These are phyloP conservation scores for Verasper variegatus DNA, from an alignment of 2,113 vertebrate genomes.

Conservation along the genomic window DNA sequence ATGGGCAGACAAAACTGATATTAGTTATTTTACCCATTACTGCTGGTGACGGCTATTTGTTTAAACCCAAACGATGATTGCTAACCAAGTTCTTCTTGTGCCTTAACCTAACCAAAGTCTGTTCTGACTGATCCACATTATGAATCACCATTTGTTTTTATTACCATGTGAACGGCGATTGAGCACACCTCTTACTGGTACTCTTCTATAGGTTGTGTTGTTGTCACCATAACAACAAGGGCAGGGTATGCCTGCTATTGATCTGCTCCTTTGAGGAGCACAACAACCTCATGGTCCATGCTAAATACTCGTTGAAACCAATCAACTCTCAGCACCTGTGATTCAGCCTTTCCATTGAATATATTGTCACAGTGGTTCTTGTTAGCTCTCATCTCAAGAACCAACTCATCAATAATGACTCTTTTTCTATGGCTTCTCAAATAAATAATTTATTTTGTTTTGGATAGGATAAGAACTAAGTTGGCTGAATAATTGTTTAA, in stretches of 20 bases:
- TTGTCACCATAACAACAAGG: neutral
- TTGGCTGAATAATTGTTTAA: too few species aligned
- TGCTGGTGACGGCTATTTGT: too few species aligned
- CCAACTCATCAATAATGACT: constrained; percentile 45
- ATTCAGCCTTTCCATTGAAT: constrained; percentile 32
- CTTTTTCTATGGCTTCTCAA: constrained; percentile 18
- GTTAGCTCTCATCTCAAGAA: constrained; percentile 45
- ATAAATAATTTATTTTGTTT: constrained; percentile 2
- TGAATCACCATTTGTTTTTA: neutral
- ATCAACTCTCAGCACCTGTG: constrained; percentile 47
- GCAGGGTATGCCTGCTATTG: too few species aligned
- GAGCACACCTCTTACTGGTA: neutral
- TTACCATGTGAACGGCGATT: neutral
- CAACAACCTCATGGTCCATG: neutral
- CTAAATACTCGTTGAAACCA: constrained; percentile 27
- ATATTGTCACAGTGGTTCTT: constrained; percentile 20
- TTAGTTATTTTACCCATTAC: neutral
- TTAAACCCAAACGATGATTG: too few species aligned
- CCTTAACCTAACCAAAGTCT: neutral
- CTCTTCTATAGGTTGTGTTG: neutral
- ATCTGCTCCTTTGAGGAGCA: too few species aligned
- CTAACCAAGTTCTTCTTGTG: too few species aligned
- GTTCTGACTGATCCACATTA: neutral
- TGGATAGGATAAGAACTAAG: too few species aligned
- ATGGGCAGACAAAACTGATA: neutral